These are phyloP conservation scores for Burhinus bistriatus DNA, from an alignment of 2,113 vertebrate genomes.

Conservation along the genomic window DNA sequence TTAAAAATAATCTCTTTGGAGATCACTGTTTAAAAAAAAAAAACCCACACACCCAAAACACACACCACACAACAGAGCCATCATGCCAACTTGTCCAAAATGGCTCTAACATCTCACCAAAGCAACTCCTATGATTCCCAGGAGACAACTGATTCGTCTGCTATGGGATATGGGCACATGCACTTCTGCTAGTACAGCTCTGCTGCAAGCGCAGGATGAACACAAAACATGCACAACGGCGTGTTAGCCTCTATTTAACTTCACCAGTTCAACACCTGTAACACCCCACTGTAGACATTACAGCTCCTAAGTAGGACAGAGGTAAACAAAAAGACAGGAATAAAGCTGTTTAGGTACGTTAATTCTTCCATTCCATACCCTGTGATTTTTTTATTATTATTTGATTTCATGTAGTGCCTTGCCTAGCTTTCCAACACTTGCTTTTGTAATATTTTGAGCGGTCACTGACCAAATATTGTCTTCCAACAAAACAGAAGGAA, in stretches of 20 bases:
- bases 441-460: background rate
- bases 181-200: background rate
- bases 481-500: background rate
- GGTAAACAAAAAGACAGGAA: background rate
- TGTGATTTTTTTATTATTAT: background rate
- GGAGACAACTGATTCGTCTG: background rate
- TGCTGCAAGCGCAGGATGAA: background rate
- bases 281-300: background rate
- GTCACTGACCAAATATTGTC: background rate
- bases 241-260: background rate
- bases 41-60: background rate
- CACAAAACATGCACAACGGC: background rate
- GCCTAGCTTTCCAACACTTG: background rate
- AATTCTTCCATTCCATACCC: background rate
- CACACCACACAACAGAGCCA: background rate
- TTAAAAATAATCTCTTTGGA: slow-evolving; percentile 48
- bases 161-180: background rate
- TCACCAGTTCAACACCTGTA: background rate
- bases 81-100: background rate
- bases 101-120: background rate
- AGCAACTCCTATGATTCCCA: background rate
- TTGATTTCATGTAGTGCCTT: background rate
- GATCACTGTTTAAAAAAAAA: background rate
- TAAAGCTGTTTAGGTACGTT: background rate
- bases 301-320: background rate